phyloP scores from a whole-genome alignment of 2,797 vertebrate genomes.

The Sylvia borin region DNA sequence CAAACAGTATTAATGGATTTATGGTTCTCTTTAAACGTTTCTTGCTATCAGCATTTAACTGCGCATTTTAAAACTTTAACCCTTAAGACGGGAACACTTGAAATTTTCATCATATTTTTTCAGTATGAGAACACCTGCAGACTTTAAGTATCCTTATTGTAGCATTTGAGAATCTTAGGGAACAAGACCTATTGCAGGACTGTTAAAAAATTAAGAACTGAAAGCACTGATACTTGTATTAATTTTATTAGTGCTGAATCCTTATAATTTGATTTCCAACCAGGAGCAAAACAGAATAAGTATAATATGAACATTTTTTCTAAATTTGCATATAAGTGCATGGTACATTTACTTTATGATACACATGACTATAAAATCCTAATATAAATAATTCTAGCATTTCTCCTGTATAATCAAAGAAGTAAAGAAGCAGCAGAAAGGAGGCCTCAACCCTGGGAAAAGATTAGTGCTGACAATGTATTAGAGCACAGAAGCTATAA shows the following conservation, averaged over 20 bases:
- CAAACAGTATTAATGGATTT: not conserved
- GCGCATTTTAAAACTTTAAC: not conserved
- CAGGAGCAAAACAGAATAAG: not conserved
- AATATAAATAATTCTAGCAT: not conserved
- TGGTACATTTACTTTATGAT: not conserved
- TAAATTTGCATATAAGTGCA: not conserved
- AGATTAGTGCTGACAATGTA: not conserved
- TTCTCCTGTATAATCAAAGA: not conserved
- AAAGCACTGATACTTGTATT: not conserved
- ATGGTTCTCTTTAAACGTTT: not conserved
- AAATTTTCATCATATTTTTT: not conserved
- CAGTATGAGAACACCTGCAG: not conserved
- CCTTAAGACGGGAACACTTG: not conserved
- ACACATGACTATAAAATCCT: not conserved
- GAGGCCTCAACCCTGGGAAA: not conserved
- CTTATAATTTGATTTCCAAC: not conserved
- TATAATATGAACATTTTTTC: not conserved
- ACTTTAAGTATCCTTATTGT: not conserved
- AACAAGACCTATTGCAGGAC: not conserved
- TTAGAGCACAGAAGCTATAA: not conserved
- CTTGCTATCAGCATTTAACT: not conserved
- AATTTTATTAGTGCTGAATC: not conserved
- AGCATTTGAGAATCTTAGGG: not conserved
- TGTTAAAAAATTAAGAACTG: not conserved
- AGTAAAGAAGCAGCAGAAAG: not conserved